phyloP scores from a whole-genome alignment of 2,113 vertebrate genomes.

The Ibidorhyncha struthersii region DNA sequence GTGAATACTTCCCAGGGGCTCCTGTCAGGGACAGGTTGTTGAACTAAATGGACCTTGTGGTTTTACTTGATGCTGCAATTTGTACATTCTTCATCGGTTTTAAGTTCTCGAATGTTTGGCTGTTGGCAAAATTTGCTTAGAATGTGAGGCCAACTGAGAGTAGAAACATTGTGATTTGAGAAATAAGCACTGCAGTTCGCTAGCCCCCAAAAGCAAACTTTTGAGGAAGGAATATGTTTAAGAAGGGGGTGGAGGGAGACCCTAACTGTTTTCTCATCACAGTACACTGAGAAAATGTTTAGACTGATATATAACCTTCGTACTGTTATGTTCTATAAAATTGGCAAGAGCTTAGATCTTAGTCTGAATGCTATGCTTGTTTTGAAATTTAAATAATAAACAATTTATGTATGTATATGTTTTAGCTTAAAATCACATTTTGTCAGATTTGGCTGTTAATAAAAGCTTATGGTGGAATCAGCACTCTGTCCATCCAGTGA shows the following conservation, averaged over 20 bases:
- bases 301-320: conserved; percentile 21
- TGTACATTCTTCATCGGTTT: background rate
- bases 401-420: conserved; percentile 66
- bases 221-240: conserved; percentile 1
- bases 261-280: conserved; percentile 45
- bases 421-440: conserved; percentile 75
- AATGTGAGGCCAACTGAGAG: background rate
- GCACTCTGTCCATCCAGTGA: conserved; percentile 65
- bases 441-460: conserved; percentile 75
- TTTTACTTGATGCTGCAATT: background rate
- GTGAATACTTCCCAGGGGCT: background rate
- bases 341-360: conserved; percentile 44
- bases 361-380: conserved; percentile 72
- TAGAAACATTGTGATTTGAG: background rate
- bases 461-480: conserved; percentile 60
- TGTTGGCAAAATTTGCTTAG: background rate
- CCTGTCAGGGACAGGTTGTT: background rate
- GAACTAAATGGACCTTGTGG: background rate
- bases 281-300: conserved; percentile 65
- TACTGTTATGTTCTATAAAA: conserved; percentile 55
- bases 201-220: background rate
- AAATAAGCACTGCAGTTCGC: conserved; percentile 6
- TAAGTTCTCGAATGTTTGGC: background rate
- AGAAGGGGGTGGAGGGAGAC: background rate
- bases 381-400: conserved; percentile 80